Evolutionary conservation across 2,797 vertebrate species (phyloP).

Genomic region (Benthosema pterotum): DNA sequence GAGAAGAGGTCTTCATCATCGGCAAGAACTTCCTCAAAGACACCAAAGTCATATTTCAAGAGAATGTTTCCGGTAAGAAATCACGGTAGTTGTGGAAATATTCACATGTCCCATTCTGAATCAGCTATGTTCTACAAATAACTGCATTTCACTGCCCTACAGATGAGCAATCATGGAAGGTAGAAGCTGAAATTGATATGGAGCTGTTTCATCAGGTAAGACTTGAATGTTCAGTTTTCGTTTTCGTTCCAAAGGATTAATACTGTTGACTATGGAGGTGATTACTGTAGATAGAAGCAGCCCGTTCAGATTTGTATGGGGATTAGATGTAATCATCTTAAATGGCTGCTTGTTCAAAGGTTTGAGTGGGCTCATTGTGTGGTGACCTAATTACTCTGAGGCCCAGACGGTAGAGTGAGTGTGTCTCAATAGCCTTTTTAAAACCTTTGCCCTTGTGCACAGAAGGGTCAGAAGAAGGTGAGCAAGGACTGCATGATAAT

Average conservation of each 20-base stretch:
- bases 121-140: background rate
- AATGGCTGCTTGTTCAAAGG: conserved; percentile 59
- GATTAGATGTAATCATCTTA: conserved; percentile 71
- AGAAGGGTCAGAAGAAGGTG: conserved; percentile 24
- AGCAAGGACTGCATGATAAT: conserved; percentile 4
- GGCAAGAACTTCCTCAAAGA: conserved; percentile 99
- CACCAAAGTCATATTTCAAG: conserved; percentile 98
- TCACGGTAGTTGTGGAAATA: background rate
- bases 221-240: conserved; percentile 20
- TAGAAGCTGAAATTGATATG: conserved; percentile 98
- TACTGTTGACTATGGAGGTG: conserved; percentile 40
- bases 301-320: conserved; percentile 49
- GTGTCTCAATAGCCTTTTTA: conserved; percentile 53
- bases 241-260: conserved; percentile 34
- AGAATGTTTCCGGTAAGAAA: conserved; percentile 88
- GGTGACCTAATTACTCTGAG: conserved; percentile 67
- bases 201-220: conserved; percentile 98
- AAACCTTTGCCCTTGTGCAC: conserved; percentile 51
- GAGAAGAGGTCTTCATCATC: conserved; percentile 96
- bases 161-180: conserved; percentile 98
- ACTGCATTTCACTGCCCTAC: conserved; percentile 35
- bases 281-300: conserved; percentile 38
- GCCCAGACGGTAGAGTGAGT: conserved; percentile 36
- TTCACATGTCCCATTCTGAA: background rate
- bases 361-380: conserved; percentile 69